phyloP scores from a whole-genome alignment of 2,797 vertebrate genomes.

The Lateolabrax maculatus region DNA sequence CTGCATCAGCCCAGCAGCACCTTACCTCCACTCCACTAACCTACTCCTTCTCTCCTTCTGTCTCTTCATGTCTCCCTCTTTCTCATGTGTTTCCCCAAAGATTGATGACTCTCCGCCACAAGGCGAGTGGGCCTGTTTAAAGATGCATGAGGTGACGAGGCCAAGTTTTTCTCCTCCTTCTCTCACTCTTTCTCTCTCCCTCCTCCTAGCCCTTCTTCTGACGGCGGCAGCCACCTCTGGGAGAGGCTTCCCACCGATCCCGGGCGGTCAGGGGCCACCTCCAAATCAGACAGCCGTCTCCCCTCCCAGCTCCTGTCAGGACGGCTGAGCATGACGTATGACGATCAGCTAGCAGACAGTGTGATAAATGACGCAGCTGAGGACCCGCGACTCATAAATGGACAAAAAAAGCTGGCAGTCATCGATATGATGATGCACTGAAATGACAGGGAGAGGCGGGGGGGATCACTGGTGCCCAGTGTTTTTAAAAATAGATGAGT shows the following conservation, averaged over 20 bases:
- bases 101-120: slow-evolving; percentile 85
- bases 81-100: slow-evolving; percentile 79
- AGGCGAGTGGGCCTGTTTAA: slow-evolving; percentile 84
- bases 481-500: slow-evolving; percentile 9
- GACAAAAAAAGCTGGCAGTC: slow-evolving; percentile 43
- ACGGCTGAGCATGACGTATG: slow-evolving; percentile 57
- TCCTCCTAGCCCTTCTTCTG: slow-evolving; percentile 34
- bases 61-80: slow-evolving; percentile 66
- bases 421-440: slow-evolving; percentile 47
- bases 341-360: slow-evolving; percentile 48
- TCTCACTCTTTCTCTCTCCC: slow-evolving; percentile 1
- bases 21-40: slow-evolving; percentile 74
- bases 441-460: slow-evolving; percentile 32
- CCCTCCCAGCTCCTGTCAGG: slow-evolving; percentile 51
- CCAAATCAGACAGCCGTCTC: slow-evolving; percentile 44
- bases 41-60: slow-evolving; percentile 59
- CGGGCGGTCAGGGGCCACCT: slow-evolving; percentile 49
- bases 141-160: slow-evolving; percentile 87
- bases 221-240: slow-evolving; percentile 51
- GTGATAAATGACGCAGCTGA: slow-evolving; percentile 63
- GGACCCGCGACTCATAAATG: slow-evolving; percentile 44
- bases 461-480: background rate
- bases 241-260: slow-evolving; percentile 47
- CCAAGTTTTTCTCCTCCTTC: slow-evolving; percentile 67
- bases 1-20: slow-evolving; percentile 56